These are phyloP conservation scores for Amphiprion clarkii DNA, from an alignment of 2,797 vertebrate species.

Conservation along the genomic window DNA sequence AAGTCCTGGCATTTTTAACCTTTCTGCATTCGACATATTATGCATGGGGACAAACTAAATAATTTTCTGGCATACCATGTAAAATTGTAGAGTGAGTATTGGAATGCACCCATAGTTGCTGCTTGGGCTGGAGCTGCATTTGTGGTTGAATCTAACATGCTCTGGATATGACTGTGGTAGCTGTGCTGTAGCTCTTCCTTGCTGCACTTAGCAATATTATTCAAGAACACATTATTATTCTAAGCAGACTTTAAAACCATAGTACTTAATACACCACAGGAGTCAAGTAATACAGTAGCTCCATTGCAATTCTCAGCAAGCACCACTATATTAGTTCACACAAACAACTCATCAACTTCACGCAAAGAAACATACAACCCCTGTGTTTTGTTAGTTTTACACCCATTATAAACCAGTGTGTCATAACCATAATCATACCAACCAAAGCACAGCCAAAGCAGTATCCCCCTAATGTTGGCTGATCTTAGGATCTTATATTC, in stretches of 20 bases:
- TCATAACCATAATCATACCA: neutral
- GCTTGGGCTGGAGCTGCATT: too few species aligned
- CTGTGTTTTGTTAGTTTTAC: neutral
- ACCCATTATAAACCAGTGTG: neutral
- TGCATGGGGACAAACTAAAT: too few species aligned
- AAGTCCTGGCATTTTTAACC: too few species aligned
- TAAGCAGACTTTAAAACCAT: neutral
- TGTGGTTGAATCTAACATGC: neutral
- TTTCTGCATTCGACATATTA: too few species aligned
- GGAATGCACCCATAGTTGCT: too few species aligned
- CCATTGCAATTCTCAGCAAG: neutral
- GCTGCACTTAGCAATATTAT: neutral
- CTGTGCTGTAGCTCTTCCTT: neutral
- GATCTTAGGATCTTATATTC: too few species aligned
- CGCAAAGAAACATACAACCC: neutral
- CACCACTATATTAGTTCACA: neutral
- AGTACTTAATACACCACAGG: neutral
- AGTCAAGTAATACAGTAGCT: neutral
- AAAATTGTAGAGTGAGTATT: too few species aligned
- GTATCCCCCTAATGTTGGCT: neutral
- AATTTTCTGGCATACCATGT: too few species aligned
- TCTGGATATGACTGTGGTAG: neutral
- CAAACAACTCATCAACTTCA: neutral
- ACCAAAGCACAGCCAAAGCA: neutral
- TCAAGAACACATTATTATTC: neutral